phyloP scores from a whole-genome alignment of 1,140 invertebrate genomes.

The Helicoverpa zea region DNA sequence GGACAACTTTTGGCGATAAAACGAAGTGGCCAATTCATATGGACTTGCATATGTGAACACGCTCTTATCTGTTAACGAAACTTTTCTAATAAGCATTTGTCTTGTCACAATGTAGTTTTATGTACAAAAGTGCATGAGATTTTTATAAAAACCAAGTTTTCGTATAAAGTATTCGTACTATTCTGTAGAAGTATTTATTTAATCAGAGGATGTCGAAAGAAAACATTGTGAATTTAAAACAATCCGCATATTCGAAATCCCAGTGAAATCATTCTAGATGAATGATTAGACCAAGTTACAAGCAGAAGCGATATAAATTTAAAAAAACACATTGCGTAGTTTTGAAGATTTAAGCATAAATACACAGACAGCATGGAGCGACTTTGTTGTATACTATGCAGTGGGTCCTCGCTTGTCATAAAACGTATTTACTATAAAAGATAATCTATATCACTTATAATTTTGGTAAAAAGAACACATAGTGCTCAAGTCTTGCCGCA shows the following conservation, averaged over 20 bases:
- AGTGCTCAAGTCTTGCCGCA: neutral
- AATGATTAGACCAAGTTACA: neutral
- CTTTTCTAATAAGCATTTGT: slow-evolving; percentile 13
- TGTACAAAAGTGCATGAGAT: no score
- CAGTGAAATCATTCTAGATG: slow-evolving; percentile 18
- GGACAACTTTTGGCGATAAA: slow-evolving; percentile 29
- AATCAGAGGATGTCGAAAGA: slow-evolving; percentile 10
- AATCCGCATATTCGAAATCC: slow-evolving; percentile 39
- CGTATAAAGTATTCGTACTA: neutral
- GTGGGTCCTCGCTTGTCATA: no score
- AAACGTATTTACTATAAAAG: no score
- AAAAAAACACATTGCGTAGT: no score
- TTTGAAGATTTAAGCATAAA: no score
- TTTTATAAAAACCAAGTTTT: no score
- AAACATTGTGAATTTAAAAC: slow-evolving; percentile 44
- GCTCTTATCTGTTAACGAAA: slow-evolving; percentile 17
- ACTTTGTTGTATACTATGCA: no score
- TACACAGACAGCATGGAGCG: no score
- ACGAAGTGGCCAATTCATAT: slow-evolving; percentile 32
- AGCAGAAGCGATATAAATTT: slow-evolving; percentile 3
- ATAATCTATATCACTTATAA: no score
- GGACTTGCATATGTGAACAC: slow-evolving; percentile 30
- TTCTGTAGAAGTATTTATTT: slow-evolving; percentile 3
- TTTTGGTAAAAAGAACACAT: no score
- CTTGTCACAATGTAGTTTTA: neutral